phyloP scores from a whole-genome alignment of 1,140 invertebrate genomes.

The Camponotus pennsylvanicus region DNA sequence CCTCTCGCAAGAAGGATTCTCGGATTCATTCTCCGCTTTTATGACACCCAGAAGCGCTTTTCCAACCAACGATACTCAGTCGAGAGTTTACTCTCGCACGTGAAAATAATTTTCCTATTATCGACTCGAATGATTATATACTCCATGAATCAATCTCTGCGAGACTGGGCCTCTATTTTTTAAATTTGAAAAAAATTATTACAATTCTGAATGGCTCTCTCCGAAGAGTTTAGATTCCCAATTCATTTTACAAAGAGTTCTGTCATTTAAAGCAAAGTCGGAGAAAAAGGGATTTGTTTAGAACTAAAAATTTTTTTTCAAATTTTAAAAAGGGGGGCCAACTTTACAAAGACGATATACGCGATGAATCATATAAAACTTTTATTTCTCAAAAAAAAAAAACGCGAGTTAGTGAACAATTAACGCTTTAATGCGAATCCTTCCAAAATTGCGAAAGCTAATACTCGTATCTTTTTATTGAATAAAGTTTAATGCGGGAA shows the following conservation, averaged over 20 bases:
- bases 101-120: slow-evolving; percentile 54
- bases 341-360: background rate
- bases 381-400: background rate
- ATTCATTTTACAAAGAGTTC: too few species aligned
- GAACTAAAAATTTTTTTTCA: too few species aligned
- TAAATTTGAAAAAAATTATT: too few species aligned
- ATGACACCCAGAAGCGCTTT: slow-evolving; percentile 60
- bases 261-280: too few species aligned
- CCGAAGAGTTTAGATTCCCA: too few species aligned
- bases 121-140: slow-evolving; percentile 1
- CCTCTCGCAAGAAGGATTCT: slow-evolving; percentile 48
- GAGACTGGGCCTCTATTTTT: too few species aligned
- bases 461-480: background rate
- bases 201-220: too few species aligned
- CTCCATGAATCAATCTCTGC: background rate
- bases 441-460: background rate
- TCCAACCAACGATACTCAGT: slow-evolving; percentile 58
- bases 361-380: slow-evolving; percentile 28
- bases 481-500: background rate
- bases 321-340: too few species aligned
- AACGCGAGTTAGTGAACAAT: slow-evolving; percentile 34
- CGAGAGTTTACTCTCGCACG: slow-evolving; percentile 48
- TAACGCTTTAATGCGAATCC: slow-evolving; percentile 22
- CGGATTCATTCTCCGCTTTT: slow-evolving; percentile 30
- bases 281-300: too few species aligned